Conservation (phyloP, 2,113 vertebrate genomes). For the Maccullochella peelii region DNA sequence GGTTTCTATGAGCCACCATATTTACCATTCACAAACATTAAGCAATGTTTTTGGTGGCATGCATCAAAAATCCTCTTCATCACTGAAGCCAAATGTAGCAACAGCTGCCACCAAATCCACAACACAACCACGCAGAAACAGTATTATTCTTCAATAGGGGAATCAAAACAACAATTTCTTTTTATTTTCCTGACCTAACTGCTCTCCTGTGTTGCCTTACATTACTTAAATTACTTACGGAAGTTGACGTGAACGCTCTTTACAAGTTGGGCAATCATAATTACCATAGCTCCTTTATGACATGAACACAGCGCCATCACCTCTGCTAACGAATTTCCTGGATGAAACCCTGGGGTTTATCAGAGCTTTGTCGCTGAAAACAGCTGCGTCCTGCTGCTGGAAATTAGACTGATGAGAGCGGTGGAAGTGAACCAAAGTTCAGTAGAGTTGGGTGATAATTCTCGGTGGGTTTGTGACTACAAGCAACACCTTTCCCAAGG, state of each 20-base stretch:
- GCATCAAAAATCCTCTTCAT: not conserved
- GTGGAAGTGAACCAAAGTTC: not conserved
- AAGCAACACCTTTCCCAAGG: not conserved
- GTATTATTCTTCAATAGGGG: too few relatives aligned
- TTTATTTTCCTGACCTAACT: too few relatives aligned
- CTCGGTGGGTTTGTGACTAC: too few relatives aligned
- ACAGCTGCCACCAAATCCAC: not conserved
- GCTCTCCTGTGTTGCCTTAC: too few relatives aligned
- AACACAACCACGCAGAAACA: too few relatives aligned
- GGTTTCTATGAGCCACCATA: not conserved
- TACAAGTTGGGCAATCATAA: not conserved
- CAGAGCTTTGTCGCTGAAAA: not conserved
- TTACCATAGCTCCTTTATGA: too few relatives aligned
- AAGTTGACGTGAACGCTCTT: too few relatives aligned
- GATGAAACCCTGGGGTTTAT: not conserved
- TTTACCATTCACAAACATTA: too few relatives aligned
- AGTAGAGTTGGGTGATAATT: fast-evolving
- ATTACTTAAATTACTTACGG: too few relatives aligned
- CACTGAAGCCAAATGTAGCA: not conserved
- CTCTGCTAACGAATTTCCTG: not conserved
- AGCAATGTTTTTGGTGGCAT: not conserved
- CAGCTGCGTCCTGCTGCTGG: not conserved
- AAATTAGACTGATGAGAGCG: not conserved
- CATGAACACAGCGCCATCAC: not conserved
- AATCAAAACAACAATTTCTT: too few relatives aligned